Base-by-base conservation (phyloP, 2,113 vertebrate genomes). In the Riparia riparia region DNA sequence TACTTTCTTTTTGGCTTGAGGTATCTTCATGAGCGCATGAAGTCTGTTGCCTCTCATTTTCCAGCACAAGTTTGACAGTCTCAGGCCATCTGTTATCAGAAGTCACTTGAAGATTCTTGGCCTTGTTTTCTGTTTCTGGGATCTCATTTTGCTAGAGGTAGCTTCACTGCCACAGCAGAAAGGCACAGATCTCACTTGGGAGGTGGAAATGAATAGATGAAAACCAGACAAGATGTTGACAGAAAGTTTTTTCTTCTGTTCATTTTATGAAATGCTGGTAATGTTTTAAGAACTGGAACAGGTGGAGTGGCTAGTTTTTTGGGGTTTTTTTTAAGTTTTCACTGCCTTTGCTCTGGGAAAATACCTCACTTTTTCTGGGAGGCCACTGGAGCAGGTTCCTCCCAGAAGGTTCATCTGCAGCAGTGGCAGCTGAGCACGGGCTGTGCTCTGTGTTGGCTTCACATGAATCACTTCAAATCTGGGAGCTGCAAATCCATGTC, bases 91-190 rank as follows among this genome's bases (percentile, higher is more conserved):
- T 91, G 78, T 72, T 95, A 79, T 34, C 73, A 91, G 69, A 84
- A 87, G 77, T 57, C 37, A 50, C 70, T 90, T 94, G 66, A 89
- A 91, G 89, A 93, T 61, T 80, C 70, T 94, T 93, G 81, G 69
- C 86, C 77, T 76, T 91, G 28, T 64, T 83, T 89, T 84, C 53
- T 72, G 24, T 89, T 89, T 84, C 57, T 87, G 70, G 82, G 63
- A 53, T 89, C 22, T 76, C 57, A 29, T 73, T 94, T 96, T 94
- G 58, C 50, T 73, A 7, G 82, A 72, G 61, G 70, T 90, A 68
- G 34, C 69, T 24, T 21, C 71, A 32, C 72, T 82, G 64, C 88
- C 12, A 7, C 69, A 56, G 64, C 81, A 76, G 86, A 82, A 82
- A 9, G 70, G 71, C 78, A 82, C 51, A 37, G 37, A 78, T 89